A percentile compares a stretch with the other conserved stretches of the same genome.
Evolutionary conservation across 2,113 vertebrate species (phyloP).

Genomic region (Colistium nudipinnis): DNA sequence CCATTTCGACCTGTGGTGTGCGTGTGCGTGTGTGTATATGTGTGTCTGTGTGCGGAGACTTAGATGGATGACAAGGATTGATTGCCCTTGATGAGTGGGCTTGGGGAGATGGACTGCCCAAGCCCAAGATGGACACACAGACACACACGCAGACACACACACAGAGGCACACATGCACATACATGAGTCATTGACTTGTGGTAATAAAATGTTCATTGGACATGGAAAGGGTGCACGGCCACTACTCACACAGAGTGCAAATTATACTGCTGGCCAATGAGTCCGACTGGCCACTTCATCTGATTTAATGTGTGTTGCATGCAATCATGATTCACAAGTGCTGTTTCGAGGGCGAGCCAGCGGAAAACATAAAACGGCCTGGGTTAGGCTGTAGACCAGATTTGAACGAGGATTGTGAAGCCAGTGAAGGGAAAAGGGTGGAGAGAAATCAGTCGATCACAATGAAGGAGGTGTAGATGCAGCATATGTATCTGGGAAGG

Average conservation of each 20-base stretch:
- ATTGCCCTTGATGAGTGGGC: slow-evolving; percentile 39
- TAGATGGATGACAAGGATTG: neutral
- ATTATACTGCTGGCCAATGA: slow-evolving; percentile 44
- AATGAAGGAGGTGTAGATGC: too few relatives aligned
- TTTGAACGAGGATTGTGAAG: neutral
- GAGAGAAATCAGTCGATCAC: neutral
- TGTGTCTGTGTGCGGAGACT: neutral
- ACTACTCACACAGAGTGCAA: slow-evolving; percentile 52
- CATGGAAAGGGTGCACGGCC: slow-evolving; percentile 18
- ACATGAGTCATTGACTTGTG: slow-evolving; percentile 55
- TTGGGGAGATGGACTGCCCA: slow-evolving; percentile 23
- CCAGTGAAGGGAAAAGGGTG: neutral
- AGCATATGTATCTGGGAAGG: too few relatives aligned
- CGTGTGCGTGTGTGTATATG: neutral
- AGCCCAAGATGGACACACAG: slow-evolving; percentile 22
- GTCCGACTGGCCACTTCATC: slow-evolving; percentile 35
- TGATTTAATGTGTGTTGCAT: slow-evolving; percentile 40
- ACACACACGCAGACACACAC: slow-evolving; percentile 11
- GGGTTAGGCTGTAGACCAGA: neutral
- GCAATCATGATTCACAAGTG: slow-evolving; percentile 15
- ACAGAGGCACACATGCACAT: slow-evolving; percentile 8
- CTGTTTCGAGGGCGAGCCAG: slow-evolving; percentile 9
- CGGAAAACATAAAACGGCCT: neutral
- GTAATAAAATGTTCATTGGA: slow-evolving; percentile 45
- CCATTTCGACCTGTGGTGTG: slow-evolving; percentile 14